These are phyloP conservation scores for Netelia virgata DNA, from an alignment of 2,888 invertebrate genomes.

Conservation along the genomic window DNA sequence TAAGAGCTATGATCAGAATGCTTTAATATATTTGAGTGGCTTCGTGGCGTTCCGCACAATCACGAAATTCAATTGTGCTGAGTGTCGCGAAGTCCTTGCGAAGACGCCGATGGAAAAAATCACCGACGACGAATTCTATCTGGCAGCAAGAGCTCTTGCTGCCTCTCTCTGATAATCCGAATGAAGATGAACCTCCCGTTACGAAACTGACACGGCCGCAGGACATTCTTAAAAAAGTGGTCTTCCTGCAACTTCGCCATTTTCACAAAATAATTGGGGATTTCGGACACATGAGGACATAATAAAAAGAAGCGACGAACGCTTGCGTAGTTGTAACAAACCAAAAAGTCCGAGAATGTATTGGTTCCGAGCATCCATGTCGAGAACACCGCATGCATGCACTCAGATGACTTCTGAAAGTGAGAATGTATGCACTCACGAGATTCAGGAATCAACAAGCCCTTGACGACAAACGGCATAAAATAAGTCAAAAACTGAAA, in stretches of 20 bases:
- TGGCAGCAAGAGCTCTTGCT: conserved; percentile 32
- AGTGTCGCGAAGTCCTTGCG: conserved; percentile 14
- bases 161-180: conserved; percentile 23
- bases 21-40: conserved; percentile 33
- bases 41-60: conserved; percentile 29
- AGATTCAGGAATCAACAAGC: too few species aligned
- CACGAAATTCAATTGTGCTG: conserved; percentile 17
- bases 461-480: too few species aligned
- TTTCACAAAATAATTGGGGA: conserved; percentile 2
- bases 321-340: background rate
- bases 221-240: conserved; percentile 18
- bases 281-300: conserved; percentile 10
- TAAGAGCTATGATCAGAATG: conserved; percentile 18
- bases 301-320: background rate
- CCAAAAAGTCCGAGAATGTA: background rate
- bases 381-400: conserved; percentile 19
- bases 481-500: too few species aligned
- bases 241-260: conserved; percentile 20
- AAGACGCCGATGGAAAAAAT: conserved; percentile 39
- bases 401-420: too few species aligned
- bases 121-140: conserved; percentile 33
- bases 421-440: too few species aligned
- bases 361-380: conserved; percentile 10
- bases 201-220: conserved; percentile 31
- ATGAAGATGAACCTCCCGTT: conserved; percentile 29